A percentile compares a stretch with the other conserved stretches of the same genome.
Conservation (phyloP, 2,797 vertebrate species). For the Darevskia mixta region DNA sequence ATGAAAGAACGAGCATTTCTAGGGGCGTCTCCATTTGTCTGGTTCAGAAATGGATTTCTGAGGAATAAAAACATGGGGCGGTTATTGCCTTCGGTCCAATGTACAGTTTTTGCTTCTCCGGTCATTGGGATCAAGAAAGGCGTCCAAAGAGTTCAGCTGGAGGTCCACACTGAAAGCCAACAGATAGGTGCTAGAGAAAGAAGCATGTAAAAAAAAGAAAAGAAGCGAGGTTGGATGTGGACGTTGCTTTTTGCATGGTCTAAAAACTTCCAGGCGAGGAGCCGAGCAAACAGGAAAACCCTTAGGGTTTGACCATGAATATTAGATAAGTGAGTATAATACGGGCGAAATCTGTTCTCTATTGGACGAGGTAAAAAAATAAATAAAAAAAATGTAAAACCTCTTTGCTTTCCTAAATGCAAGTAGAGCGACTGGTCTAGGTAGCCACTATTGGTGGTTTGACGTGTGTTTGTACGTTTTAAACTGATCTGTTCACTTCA, state of each 20-base stretch:
- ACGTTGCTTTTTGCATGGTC: too few species aligned
- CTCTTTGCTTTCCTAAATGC: background rate
- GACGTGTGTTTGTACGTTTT: background rate
- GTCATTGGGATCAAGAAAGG: background rate
- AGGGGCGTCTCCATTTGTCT: too few species aligned
- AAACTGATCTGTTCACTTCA: background rate
- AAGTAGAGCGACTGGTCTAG: background rate
- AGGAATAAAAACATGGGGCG: background rate
- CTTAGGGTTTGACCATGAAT: conserved; percentile 39
- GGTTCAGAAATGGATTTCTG: conserved; percentile 16
- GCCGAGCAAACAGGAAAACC: conserved; percentile 16
- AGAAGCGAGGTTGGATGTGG: background rate
- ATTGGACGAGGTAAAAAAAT: background rate
- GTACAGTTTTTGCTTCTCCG: background rate
- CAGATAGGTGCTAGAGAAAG: background rate
- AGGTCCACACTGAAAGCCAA: background rate
- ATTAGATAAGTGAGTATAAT: conserved; percentile 38
- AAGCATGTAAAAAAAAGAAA: too few species aligned
- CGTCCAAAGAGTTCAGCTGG: background rate
- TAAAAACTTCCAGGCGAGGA: background rate
- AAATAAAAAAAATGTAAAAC: background rate
- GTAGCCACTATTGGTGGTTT: background rate
- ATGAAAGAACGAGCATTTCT: background rate
- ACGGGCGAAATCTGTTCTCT: background rate
- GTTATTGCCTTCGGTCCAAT: too few species aligned